Base-by-base conservation (phyloP, 2,113 vertebrate species). In the Pedetes capensis region DNA sequence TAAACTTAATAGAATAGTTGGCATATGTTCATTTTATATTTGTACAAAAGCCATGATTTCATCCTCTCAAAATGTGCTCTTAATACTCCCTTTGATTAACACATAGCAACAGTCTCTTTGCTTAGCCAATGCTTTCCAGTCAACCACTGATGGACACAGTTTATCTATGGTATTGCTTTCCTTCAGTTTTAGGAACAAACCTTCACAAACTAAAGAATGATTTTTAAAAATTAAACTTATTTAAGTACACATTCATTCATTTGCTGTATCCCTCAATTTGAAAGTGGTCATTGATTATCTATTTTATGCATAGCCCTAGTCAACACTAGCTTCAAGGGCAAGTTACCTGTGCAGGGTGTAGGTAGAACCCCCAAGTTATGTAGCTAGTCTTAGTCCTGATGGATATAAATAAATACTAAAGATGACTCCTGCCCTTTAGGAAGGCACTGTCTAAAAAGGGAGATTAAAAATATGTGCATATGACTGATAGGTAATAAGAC, bases 131-230 rank as follows among this genome's bases (percentile, higher is more conserved):
- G 42, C 27, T 82, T 88, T 82, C 72, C 10, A 93, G 68, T 72
- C 32, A 86, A 39, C 17, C 23, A 55, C 37, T 23, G 90, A 95
- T 22, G 55, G 88, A 93, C 25, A 69, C 47, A 22, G 17, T 63
- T 89, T 47, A 49, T 53, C 66, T 78, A 86, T 17, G 63, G 49
- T 20, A 82, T 37, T 75, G 32, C 44, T 64, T 55, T 80, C 44
- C 51, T 92, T 82, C 25, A n/a, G 16, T 78, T 97, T 93, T 81
- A 94, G 61, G 37, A 93, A 95, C 53, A 76, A 92, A 25, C 49
- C n/a, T 64, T 53, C 22, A 53, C 63, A 69, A 80, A 69, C 55
- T 42, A 76, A 87, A 95, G 20, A 22, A 93, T 71, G 42, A 61
- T 55, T 89, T 93, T 44, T 13, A 79, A 92, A 89, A 84, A 87